Conservation (phyloP, 2,113 vertebrate species). For the Bujurquina vittata region DNA sequence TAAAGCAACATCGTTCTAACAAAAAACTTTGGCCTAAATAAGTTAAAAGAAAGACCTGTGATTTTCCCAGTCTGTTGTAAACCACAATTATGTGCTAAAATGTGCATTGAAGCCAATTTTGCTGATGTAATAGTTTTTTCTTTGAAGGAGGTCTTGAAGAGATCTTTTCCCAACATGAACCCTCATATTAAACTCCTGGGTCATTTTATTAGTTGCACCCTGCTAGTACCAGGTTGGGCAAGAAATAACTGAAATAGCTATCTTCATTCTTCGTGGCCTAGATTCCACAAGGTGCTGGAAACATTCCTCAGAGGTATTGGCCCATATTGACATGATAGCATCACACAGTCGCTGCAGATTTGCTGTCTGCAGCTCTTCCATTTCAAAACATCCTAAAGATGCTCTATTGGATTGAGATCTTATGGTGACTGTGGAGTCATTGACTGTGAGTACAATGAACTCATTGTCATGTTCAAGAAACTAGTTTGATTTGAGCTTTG, state of each 20-base stretch:
- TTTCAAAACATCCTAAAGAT: not conserved
- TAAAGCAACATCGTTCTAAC: not conserved
- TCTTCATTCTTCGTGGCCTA: not conserved
- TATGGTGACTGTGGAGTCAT: not conserved
- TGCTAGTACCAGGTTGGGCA: not conserved
- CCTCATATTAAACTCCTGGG: not conserved
- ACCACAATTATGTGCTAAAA: not conserved
- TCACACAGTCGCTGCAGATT: not conserved
- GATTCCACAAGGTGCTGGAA: not conserved
- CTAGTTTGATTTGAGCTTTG: not conserved
- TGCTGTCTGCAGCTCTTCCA: not conserved
- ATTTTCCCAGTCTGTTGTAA: not conserved
- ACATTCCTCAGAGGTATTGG: not conserved
- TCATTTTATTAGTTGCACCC: not conserved
- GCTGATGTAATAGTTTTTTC: not conserved
- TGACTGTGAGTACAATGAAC: not conserved
- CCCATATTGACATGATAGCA: not conserved
- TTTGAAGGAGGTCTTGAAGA: not conserved
- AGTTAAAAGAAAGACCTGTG: not conserved
- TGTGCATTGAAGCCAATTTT: not conserved
- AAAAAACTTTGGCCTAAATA: not conserved
- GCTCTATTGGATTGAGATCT: not conserved
- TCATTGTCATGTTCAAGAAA: not conserved
- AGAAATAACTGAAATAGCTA: too few species aligned
- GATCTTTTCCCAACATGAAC: not conserved